Evolutionary conservation across 2,113 vertebrate species (phyloP).

Genomic region (Protobothrops mucrosquamatus): DNA sequence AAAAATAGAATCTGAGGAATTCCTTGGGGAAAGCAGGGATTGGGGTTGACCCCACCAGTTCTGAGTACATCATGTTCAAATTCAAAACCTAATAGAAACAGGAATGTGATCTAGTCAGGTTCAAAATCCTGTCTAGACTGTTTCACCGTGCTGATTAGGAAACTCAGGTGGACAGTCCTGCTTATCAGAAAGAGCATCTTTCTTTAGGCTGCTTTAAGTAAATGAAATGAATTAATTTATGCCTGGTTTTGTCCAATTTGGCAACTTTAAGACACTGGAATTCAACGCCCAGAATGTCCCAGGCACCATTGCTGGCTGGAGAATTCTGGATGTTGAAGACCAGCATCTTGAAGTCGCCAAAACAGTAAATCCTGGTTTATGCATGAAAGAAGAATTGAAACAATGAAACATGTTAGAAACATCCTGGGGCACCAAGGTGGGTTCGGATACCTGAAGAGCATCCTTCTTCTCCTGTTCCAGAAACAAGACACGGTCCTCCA

Average conservation of each 20-base stretch:
- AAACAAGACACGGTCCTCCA: constrained; percentile 42
- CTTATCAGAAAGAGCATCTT: background rate
- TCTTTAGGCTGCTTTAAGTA: background rate
- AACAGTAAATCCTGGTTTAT: background rate
- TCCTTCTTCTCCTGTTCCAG: constrained; percentile 51
- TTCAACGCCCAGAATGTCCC: background rate
- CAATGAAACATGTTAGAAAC: background rate
- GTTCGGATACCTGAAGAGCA: constrained; percentile 49
- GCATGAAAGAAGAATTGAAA: background rate
- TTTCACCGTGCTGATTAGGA: background rate
- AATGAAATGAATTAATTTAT: background rate
- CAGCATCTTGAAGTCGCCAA: background rate
- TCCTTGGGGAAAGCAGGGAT: background rate
- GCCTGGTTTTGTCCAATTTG: background rate
- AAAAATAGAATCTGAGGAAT: background rate
- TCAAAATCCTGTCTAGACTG: background rate
- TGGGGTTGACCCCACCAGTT: background rate
- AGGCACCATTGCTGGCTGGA: background rate
- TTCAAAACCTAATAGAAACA: background rate
- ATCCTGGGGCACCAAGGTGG: background rate
- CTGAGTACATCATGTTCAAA: background rate
- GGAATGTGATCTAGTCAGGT: background rate
- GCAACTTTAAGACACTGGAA: background rate
- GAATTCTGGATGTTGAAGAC: background rate
- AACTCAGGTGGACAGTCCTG: background rate